A percentile compares a stretch with the other conserved stretches of the same genome.
These are phyloP conservation scores for Plebejus anna DNA, from an alignment of 2,888 invertebrate species.

Conservation along the genomic window DNA sequence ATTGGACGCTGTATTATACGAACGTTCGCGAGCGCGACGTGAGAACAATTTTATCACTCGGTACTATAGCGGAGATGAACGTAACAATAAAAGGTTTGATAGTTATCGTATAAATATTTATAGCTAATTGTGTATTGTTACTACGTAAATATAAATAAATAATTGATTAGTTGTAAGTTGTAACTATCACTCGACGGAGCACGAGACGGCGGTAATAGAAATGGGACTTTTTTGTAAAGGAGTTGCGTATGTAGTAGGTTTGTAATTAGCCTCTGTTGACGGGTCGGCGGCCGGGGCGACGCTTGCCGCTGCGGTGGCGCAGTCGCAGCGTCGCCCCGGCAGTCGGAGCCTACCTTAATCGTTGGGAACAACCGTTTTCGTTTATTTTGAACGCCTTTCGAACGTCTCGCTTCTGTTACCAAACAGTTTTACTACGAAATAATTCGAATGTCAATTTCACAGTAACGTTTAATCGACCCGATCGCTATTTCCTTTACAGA, in stretches of 20 bases:
- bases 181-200: conserved; percentile 68
- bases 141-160: conserved; percentile 79
- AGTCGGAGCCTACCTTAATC: conserved; percentile 38
- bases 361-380: conserved; percentile 40
- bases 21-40: conserved; percentile 53
- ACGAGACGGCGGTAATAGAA: conserved; percentile 52
- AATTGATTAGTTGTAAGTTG: conserved; percentile 78
- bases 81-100: conserved; percentile 77
- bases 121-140: conserved; percentile 81
- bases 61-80: conserved; percentile 66
- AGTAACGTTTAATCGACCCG: conserved; percentile 36
- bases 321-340: conserved; percentile 28
- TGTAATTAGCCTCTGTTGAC: conserved; percentile 31
- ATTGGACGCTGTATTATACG: conserved; percentile 60
- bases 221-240: conserved; percentile 61
- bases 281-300: conserved; percentile 23
- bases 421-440: conserved; percentile 55
- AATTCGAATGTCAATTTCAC: conserved; percentile 69
- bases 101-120: conserved; percentile 80
- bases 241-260: conserved; percentile 60
- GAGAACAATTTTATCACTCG: conserved; percentile 57
- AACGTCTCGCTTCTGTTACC: conserved; percentile 60
- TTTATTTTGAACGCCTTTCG: conserved; percentile 46
- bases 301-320: neutral
- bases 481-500: conserved; percentile 70